phyloP scores from a whole-genome alignment of 2,888 invertebrate genomes.

The Euspilapteryx auroguttella region DNA sequence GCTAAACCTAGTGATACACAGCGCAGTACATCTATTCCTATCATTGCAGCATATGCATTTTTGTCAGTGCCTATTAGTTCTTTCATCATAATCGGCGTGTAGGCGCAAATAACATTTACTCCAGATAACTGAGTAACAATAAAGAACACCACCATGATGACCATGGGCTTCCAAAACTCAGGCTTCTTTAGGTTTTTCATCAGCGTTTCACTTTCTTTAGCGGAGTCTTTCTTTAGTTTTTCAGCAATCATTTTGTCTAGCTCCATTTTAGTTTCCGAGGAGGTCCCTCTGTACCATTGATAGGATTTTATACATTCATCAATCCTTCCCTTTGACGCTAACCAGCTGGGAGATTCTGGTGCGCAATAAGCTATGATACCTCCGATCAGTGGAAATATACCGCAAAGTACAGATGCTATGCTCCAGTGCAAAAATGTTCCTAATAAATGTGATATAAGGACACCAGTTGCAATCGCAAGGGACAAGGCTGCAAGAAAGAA shows the following conservation, averaged over 20 bases:
- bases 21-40: conserved; percentile 66
- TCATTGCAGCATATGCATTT: conserved; percentile 65
- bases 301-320: conserved; percentile 63
- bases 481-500: conserved; percentile 64
- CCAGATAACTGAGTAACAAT: conserved; percentile 70
- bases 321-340: conserved; percentile 60
- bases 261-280: conserved; percentile 43
- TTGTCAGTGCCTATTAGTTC: conserved; percentile 52
- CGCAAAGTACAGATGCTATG: conserved; percentile 56
- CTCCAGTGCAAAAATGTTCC: conserved; percentile 67
- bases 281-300: conserved; percentile 63
- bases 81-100: conserved; percentile 67
- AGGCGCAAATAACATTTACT: conserved; percentile 71
- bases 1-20: conserved; percentile 62
- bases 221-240: conserved; percentile 24
- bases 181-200: conserved; percentile 42
- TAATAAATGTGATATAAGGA: conserved; percentile 65
- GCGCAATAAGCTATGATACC: conserved; percentile 56
- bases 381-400: conserved; percentile 51
- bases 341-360: conserved; percentile 73
- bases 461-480: conserved; percentile 64
- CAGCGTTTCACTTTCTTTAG: conserved; percentile 29
- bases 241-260: conserved; percentile 47
- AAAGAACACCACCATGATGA: conserved; percentile 66
- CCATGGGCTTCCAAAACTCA: conserved; percentile 64